Conservation (phyloP, 2,113 vertebrate species). For the Nansenia antarctica region DNA sequence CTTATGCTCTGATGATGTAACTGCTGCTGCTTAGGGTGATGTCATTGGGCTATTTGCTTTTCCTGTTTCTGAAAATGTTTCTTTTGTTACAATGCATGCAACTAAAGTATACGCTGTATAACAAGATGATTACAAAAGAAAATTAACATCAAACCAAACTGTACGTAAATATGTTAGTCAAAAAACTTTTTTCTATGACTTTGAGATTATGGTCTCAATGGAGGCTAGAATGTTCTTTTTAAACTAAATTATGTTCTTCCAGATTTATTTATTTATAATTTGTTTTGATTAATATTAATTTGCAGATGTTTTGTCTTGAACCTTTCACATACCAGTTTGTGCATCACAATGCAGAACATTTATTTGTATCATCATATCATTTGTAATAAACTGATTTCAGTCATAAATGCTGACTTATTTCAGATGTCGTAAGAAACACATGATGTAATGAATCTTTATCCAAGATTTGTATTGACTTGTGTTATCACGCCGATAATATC, state of each 20-base stretch:
- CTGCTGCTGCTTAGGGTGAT: constrained; percentile 35
- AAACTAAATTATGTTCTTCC: constrained; percentile 13
- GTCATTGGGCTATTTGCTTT: constrained; percentile 9
- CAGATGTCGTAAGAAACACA: too few relatives aligned
- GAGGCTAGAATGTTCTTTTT: constrained; percentile 1
- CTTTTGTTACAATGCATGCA: constrained; percentile 44
- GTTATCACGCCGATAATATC: too few relatives aligned
- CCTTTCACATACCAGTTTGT: constrained; percentile 20
- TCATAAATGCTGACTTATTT: neutral
- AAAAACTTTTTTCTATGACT: constrained; percentile 4
- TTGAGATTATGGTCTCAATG: neutral
- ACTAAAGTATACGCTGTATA: neutral
- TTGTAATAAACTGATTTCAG: constrained; percentile 69
- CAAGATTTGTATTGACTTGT: too few relatives aligned
- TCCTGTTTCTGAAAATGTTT: neutral
- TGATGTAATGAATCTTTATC: too few relatives aligned
- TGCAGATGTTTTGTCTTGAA: constrained; percentile 3
- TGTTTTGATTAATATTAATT: constrained; percentile 16
- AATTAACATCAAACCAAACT: neutral
- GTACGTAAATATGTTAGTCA: neutral
- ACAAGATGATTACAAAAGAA: neutral
- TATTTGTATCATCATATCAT: constrained; percentile 54
- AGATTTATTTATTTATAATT: constrained; percentile 24
- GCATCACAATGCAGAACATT: constrained; percentile 28
- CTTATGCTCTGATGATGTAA: constrained; percentile 46